Percentiles rank a stretch among this genome's conserved stretches.
Conservation (phyloP, 1,140 invertebrate species). For the Drosophila orosa region DNA sequence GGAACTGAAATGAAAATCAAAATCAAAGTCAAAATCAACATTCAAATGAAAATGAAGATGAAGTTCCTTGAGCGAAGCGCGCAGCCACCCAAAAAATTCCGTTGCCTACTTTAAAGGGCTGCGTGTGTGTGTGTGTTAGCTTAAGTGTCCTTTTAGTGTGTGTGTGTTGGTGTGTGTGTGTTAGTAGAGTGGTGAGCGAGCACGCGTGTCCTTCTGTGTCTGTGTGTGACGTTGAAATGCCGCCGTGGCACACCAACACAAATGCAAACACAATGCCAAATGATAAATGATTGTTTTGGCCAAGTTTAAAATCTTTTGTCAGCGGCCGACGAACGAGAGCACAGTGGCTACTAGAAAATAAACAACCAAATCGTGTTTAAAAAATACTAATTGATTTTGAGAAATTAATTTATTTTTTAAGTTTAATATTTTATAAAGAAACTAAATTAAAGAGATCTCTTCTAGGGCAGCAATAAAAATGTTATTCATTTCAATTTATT, state of each 20-base stretch:
- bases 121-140: constrained; percentile 10
- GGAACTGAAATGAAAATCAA: not conserved
- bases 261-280: constrained; percentile 44
- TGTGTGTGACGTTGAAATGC: constrained; percentile 52
- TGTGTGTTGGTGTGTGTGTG: constrained; percentile 17
- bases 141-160: constrained; percentile 6
- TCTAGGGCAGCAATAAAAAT: too few relatives aligned
- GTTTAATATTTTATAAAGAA: too few relatives aligned
- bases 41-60: constrained; percentile 3
- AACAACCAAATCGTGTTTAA: not conserved
- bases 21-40: not conserved
- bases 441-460: too few relatives aligned
- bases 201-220: constrained; percentile 27
- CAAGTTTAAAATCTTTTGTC: constrained; percentile 67
- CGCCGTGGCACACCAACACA: constrained; percentile 45
- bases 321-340: constrained; percentile 11
- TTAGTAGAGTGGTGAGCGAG: constrained; percentile 16
- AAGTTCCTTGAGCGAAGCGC: constrained; percentile 32
- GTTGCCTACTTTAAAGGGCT: constrained; percentile 60
- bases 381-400: too few relatives aligned
- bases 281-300: constrained; percentile 73
- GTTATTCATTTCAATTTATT: too few relatives aligned
- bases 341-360: constrained; percentile 9
- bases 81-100: constrained; percentile 54
- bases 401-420: too few relatives aligned